Evolutionary conservation across 2,888 invertebrate genomes (phyloP), one percentile per base, ranked within the genome.

Genomic region (Scaptomyza caliginosa): DNA sequence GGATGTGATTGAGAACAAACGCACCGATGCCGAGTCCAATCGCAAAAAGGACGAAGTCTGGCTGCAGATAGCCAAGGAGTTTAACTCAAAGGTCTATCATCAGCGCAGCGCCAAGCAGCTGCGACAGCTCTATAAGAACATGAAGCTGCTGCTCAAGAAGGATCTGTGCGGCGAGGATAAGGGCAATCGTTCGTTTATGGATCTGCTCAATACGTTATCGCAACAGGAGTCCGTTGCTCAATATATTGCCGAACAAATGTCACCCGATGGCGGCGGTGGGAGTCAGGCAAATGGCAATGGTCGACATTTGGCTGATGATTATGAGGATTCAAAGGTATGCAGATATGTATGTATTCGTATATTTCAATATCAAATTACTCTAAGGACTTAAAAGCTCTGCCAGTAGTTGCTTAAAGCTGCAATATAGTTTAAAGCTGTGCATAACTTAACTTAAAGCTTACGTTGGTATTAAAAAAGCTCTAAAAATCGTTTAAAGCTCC

Each of bases 1-100:
- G 88, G 89, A 88, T 67, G 80, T 90, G 59, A 89, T 89, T 67
- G 89, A 92, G 85, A 90, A 92, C 74, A 89, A 92, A 80, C 88
- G 90, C 73, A 89, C 88, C 57, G 89, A 90, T 81, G 89, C 92
- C 57, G 90, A 91, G 80, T 89, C 91, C 50, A 88, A 89, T 89
- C 85, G 90, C 10, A 86, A 91, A 74, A 90, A 92, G 83, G 89
- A 92, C 83, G 89, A 90, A 78, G 91, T 91, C 1, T 91, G 91
- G 91, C 86, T 90, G 24, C 89, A 90, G 67, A 91, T 91, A 58
- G 91, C 91, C 55, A 91, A 91, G 75, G 91, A 91, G 60, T 91
- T 91, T 58, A 91, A 91, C 64, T 83, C 86, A 24, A 86, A 90
- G 17, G 91, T 91, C 13, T 91, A 91, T 74, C 91, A 91, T 64